These are phyloP conservation scores for Datnioides undecimradiatus DNA, from an alignment of 2,113 vertebrate genomes.

Conservation along the genomic window DNA sequence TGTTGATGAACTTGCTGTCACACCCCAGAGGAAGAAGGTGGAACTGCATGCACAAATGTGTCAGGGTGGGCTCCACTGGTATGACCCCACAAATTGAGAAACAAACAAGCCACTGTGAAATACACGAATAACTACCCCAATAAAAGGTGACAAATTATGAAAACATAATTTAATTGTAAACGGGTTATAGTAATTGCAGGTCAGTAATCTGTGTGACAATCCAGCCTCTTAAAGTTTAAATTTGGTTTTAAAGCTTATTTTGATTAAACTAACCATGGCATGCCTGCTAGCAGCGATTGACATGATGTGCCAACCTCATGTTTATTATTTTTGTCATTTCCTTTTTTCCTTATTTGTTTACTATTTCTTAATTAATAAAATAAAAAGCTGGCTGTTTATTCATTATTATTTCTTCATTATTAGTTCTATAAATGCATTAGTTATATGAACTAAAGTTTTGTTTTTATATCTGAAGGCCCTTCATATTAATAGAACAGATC, in stretches of 20 bases:
- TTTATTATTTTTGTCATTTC: neutral
- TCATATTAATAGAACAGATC: neutral
- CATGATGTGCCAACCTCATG: neutral
- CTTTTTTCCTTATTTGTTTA: neutral
- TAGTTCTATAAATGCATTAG: no score
- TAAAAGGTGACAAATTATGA: no score
- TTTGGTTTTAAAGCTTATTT: neutral
- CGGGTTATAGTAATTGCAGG: no score
- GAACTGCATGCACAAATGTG: slow-evolving; percentile 67
- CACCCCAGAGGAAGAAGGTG: slow-evolving; percentile 66
- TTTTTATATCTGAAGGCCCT: no score
- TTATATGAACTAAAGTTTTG: no score
- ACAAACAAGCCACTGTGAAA: neutral
- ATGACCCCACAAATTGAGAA: neutral
- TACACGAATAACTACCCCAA: no score
- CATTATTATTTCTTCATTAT: neutral
- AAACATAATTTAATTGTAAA: no score
- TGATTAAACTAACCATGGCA: neutral
- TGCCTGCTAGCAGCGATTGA: neutral
- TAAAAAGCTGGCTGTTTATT: neutral
- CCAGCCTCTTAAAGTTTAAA: neutral
- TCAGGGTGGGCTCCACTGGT: neutral
- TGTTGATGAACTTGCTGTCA: slow-evolving; percentile 70
- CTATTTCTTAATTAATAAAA: neutral
- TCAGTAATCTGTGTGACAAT: no score